Evolutionary conservation across 2,797 vertebrate species (phyloP), one percentile per base, ranked within the genome.

Genomic region (Synanceia verrucosa): DNA sequence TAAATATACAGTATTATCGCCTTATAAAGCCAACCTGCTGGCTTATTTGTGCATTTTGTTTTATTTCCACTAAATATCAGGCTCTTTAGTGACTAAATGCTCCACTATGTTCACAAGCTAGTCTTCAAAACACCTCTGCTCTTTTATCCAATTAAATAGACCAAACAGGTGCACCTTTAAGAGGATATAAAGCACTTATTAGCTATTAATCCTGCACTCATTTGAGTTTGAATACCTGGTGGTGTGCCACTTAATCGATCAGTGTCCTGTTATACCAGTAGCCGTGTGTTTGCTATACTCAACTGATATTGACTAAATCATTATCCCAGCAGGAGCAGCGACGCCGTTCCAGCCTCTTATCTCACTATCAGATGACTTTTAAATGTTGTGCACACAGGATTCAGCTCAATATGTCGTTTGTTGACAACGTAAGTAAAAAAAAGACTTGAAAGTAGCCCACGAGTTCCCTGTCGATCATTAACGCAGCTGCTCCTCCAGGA

Each of bases 281-380:
- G 55, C 29, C 1, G 28, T 4, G 37, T 88, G 89, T 91, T 92
- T 91, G 64, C 69, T 47, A 43, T 84, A 23, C 81, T 78, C 58
- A 34, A 66, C 56, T 70, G 56, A 73, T 91, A 90, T 88, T 62
- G 86, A 91, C 70, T 52, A n/a, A 87, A 65, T 86, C 77, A 74
- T 89, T 87, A 80, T 14, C 48, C 31, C 41, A 14, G 68, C 66
- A 51, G 39, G 33, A 67, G 71, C 28, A 21, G 21, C 11, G n/a
- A 46, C 26, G 34, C 50, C 4, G 6, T 44, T 23, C 37, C 61
- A 19, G 41, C 18, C 39, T 41, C 58, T 86, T 88, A 91, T 92
- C 83, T 64, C 18, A 3, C 50, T 80, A 62, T 88, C 81, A 66
- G 84, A 84, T 82, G 74, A 72, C 84, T 86, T 91, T 89, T 83